phyloP scores from a whole-genome alignment of 2,888 invertebrate genomes.

The Apamea crenata region DNA sequence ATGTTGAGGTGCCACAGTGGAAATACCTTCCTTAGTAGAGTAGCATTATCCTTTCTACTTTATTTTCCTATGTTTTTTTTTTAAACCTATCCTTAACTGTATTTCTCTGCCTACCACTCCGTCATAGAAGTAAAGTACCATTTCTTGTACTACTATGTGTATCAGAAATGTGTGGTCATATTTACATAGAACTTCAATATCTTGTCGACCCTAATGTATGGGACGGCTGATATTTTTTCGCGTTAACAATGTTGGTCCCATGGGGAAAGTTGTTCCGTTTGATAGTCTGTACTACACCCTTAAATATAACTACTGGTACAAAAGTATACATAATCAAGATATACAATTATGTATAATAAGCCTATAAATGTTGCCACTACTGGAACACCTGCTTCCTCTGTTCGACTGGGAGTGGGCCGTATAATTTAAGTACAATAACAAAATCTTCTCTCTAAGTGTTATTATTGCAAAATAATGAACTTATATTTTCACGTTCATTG shows the following conservation, averaged over 20 bases:
- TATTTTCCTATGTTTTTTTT: neutral
- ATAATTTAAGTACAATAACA: neutral
- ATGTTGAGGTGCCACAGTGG: constrained; percentile 32
- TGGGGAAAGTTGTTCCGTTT: neutral
- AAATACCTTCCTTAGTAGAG: constrained; percentile 30
- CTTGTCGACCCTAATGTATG: neutral
- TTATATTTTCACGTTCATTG: constrained; percentile 4
- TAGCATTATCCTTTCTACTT: neutral
- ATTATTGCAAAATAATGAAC: neutral
- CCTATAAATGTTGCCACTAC: neutral
- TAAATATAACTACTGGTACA: neutral
- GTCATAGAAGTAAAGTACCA: neutral
- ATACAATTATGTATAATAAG: neutral
- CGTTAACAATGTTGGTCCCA: neutral
- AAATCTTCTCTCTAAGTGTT: neutral
- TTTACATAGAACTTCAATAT: neutral
- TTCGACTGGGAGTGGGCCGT: neutral
- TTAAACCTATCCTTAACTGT: neutral
- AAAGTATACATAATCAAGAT: neutral
- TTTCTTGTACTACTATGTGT: neutral
- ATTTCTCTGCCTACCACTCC: neutral
- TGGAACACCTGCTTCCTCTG: too few relatives aligned
- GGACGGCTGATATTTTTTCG: neutral
- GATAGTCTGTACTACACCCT: neutral
- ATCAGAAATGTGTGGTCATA: neutral